A percentile compares a stretch with the other conserved stretches of the same genome.
Conservation (phyloP, 2,797 vertebrate species). For the Pogonophryne albipinna region DNA sequence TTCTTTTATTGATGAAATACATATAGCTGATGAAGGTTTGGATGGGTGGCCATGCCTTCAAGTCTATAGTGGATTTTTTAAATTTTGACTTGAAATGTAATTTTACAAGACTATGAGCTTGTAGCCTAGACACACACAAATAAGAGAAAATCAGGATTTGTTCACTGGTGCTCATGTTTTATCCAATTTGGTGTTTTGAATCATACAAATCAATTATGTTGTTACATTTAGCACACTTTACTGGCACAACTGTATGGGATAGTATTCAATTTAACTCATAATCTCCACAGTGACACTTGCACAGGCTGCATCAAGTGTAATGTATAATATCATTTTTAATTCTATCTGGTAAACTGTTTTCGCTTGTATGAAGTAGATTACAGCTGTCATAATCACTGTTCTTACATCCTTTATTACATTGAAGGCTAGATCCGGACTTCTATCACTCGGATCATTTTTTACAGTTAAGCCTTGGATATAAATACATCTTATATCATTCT, state of each 20-base stretch:
- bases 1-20: not conserved
- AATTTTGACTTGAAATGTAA: not conserved
- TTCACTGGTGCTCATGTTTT: constrained; percentile 16
- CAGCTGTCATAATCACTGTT: constrained; percentile 4
- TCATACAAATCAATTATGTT: constrained; percentile 44
- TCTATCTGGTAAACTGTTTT: constrained; percentile 2
- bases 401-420: not conserved
- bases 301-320: constrained; percentile 6
- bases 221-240: constrained; percentile 60
- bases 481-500: not conserved
- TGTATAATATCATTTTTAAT: constrained; percentile 7
- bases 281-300: constrained; percentile 30
- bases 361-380: not conserved
- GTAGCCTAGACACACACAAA: not conserved
- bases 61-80: not conserved
- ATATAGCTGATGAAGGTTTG: not conserved
- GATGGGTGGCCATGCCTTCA: not conserved
- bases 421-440: not conserved
- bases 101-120: constrained; percentile 4
- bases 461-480: not conserved
- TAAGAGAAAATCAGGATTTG: constrained; percentile 11
- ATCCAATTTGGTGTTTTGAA: constrained; percentile 42
- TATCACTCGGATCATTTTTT: not conserved
- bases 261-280: constrained; percentile 35
- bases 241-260: constrained; percentile 36